Evolutionary conservation across 2,888 invertebrate species (phyloP), one percentile per base, ranked within the genome.

Genomic region (Synanthedon myopaeformis): DNA sequence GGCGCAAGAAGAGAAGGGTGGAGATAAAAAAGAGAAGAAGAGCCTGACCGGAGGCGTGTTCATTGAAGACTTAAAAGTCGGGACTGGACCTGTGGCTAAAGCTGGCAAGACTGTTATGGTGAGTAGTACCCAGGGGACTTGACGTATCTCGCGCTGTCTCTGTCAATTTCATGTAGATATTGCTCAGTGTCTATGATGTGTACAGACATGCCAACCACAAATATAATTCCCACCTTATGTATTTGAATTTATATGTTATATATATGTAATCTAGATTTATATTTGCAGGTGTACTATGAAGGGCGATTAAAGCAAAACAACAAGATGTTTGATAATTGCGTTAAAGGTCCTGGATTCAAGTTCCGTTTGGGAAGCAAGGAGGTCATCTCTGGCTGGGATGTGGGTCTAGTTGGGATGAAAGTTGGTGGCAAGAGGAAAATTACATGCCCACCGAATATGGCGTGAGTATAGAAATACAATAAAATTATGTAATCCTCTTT

Each of bases 351-450:
- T 17, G 96, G 96, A 1, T 96, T 96, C 79, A 93, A 92, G 77
- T 97, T 97, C 84, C 89, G 91, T 23, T 82, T 97, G 12, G 97
- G 97, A 0, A 90, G 89, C 51, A 92, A 93, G 58, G 96, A 96
- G 76, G 96, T 97, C 0, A 96, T 97, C 69, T 92, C 92, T 63
- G 97, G 95, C 12, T 97, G 96, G 97, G 97, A 97, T 69, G 81
- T 93, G 42, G 97, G 96, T 52, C 86, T 97, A n/a, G 82, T 82
- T 48, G 97, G 97, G 52, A 98, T 98, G 98, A 96, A 95, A 83
- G 92, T 96, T 56, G 97, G 97, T 41, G 97, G 97, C 62, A 96
- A 96, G 80, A 90, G 98, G 72, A 92, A 91, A 67, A 91, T 98
- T 53, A 90, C 90, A 13, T 93, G 96, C 74, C 97, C 97, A 57